Conservation (phyloP, 2,797 vertebrate species). For the Epinephelus coioides region DNA sequence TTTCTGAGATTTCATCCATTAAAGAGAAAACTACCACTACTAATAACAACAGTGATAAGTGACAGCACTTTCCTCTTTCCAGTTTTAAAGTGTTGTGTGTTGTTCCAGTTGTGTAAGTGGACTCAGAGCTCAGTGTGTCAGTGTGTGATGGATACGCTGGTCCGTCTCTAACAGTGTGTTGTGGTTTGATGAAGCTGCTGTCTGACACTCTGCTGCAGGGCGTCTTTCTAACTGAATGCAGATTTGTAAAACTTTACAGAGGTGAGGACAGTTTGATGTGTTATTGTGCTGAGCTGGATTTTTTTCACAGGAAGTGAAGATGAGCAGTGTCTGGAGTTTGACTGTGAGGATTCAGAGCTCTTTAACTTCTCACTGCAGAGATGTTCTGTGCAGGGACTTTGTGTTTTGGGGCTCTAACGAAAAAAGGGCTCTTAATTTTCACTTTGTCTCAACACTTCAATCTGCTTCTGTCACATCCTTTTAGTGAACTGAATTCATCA, state of each 20-base stretch:
- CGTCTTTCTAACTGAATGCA: conserved; percentile 57
- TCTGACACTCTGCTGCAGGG: conserved; percentile 57
- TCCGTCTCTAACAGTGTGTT: not conserved
- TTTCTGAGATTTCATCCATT: conserved; percentile 11
- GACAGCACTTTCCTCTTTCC: conserved; percentile 25
- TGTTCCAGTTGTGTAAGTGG: conserved; percentile 38
- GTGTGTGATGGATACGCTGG: not conserved
- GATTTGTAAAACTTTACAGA: conserved; percentile 54
- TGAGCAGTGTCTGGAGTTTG: conserved; percentile 9
- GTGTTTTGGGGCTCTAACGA: not conserved
- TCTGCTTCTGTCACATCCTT: too few relatives aligned
- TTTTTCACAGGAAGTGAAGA: conserved; percentile 46
- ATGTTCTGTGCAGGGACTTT: not conserved
- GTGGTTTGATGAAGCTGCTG: conserved; percentile 49
- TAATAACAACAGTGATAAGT: not conserved
- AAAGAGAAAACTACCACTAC: not conserved
- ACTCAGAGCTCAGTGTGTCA: not conserved
- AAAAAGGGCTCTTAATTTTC: not conserved
- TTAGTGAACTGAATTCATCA: too few relatives aligned
- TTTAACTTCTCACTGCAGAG: not conserved
- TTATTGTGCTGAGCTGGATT: conserved; percentile 67
- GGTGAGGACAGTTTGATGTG: conserved; percentile 53
- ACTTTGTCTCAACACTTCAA: not conserved
- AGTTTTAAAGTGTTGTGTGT: conserved; percentile 46
- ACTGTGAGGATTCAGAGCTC: not conserved